phyloP scores from a whole-genome alignment of 2,888 invertebrate species.

The Seira musarum region DNA sequence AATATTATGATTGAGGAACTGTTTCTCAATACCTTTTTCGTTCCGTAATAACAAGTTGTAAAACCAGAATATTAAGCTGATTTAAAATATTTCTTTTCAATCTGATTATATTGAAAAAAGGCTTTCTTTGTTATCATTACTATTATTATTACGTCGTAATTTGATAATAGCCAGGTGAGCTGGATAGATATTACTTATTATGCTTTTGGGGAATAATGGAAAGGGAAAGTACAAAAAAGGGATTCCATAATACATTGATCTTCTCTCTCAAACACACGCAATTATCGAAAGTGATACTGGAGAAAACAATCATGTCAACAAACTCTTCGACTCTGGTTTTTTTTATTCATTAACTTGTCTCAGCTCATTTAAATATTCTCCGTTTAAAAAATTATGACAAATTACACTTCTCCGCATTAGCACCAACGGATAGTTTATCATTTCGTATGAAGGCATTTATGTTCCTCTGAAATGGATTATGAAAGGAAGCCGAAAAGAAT shows the following conservation, averaged over 20 bases:
- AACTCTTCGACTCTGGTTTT: not conserved
- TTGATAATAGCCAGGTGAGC: constrained; percentile 35
- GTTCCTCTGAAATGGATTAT: not conserved
- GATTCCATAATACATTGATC: not conserved
- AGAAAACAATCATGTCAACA: not conserved
- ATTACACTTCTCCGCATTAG: constrained; percentile 29
- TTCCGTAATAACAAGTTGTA: not conserved
- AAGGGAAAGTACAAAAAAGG: constrained; percentile 43
- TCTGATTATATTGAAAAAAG: not conserved
- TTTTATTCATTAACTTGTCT: not conserved
- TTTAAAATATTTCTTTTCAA: not conserved
- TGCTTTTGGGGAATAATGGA: constrained; percentile 18
- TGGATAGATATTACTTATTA: not conserved
- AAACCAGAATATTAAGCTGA: not conserved
- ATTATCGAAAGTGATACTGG: constrained; percentile 37
- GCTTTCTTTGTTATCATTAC: constrained; percentile 12
- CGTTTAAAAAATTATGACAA: constrained; percentile 44
- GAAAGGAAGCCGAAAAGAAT: constrained; percentile 30
- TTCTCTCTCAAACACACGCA: not conserved
- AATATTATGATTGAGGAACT: not conserved
- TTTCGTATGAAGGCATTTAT: not conserved
- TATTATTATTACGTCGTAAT: constrained; percentile 46
- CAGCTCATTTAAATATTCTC: not conserved
- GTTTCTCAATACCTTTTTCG: not conserved
- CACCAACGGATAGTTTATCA: not conserved